phyloP scores from a whole-genome alignment of 2,113 vertebrate genomes.

The Callospermophilus lateralis region DNA sequence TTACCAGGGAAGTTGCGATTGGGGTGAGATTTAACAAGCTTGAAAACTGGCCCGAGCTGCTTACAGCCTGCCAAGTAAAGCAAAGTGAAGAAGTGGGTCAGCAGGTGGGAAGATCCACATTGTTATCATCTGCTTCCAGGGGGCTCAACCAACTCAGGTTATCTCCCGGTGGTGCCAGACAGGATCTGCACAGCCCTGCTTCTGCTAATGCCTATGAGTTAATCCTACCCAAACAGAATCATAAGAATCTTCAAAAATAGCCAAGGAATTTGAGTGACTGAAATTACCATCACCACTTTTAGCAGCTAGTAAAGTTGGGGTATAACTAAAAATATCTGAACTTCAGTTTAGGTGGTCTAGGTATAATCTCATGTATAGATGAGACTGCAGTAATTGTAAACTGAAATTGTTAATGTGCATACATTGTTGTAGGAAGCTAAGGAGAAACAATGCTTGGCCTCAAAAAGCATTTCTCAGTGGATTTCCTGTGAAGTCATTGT shows the following conservation, averaged over 20 bases:
- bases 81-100: fast-evolving
- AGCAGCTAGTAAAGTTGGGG: neutral
- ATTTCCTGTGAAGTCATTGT: neutral
- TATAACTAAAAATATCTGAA: neutral
- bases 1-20: neutral
- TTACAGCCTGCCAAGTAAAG: neutral
- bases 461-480: neutral
- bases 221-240: neutral
- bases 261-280: neutral
- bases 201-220: neutral
- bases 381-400: fast-evolving
- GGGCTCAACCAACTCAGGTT: neutral
- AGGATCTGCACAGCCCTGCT: neutral
- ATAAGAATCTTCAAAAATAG: neutral
- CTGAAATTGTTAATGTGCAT: fast-evolving
- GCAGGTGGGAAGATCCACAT: fast-evolving
- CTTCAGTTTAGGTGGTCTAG: neutral
- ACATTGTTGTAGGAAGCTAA: neutral
- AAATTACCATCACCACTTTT: too few species aligned
- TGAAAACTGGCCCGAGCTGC: neutral
- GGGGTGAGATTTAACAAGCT: neutral
- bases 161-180: neutral
- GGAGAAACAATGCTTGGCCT: neutral
- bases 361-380: fast-evolving
- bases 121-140: neutral